Percentiles rank a stretch among this genome's conserved stretches.
Conservation (phyloP, 2,113 vertebrate species). For the Okapia johnstoni region DNA sequence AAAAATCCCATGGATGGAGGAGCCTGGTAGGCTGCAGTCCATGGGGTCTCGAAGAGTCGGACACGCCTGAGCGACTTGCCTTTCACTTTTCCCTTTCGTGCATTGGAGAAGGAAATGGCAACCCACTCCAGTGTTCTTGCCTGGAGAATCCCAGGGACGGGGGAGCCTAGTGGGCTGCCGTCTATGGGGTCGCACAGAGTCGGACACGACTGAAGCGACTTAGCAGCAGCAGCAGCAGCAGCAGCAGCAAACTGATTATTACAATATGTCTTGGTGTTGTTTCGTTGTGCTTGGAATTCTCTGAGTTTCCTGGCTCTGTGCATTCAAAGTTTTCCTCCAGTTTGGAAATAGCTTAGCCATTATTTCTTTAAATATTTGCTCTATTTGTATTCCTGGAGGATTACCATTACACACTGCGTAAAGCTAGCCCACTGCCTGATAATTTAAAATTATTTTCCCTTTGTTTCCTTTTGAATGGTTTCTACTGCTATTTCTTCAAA, state of each 20-base stretch:
- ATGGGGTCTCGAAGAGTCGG: no score
- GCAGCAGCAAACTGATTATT: neutral
- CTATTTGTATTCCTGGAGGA: neutral
- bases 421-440: neutral
- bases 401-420: fast-evolving
- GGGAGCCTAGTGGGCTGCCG: no score
- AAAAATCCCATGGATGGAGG: no score
- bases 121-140: no score
- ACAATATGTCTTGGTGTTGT: neutral
- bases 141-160: no score
- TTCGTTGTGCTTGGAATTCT: neutral
- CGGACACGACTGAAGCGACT: no score
- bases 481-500: neutral
- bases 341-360: neutral
- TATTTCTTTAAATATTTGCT: neutral
- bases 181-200: no score
- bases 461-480: neutral
- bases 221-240: no score
- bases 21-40: no score
- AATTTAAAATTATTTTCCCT: neutral
- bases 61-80: no score
- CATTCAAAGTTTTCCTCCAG: neutral
- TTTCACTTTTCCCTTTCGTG: no score
- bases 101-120: no score
- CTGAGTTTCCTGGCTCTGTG: neutral